A percentile compares a stretch with the other conserved stretches of the same genome.
Conservation (phyloP, 2,888 invertebrate genomes). For the Epirrita christyi region DNA sequence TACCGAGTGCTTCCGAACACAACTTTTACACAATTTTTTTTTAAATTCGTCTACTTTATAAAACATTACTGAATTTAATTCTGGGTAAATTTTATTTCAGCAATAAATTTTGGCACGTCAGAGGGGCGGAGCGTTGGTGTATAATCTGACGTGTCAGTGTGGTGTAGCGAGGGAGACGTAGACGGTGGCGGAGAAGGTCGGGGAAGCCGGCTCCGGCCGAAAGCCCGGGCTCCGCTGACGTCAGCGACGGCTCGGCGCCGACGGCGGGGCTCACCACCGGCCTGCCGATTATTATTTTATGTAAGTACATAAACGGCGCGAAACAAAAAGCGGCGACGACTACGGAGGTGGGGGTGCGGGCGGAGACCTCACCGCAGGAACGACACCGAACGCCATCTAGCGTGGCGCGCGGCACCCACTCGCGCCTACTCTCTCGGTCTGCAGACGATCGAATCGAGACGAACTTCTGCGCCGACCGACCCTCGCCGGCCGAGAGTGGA, state of each 20-base stretch:
- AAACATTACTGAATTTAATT: conserved; percentile 14
- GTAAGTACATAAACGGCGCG: conserved; percentile 70
- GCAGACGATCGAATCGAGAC: conserved; percentile 82
- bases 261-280: conserved; percentile 74
- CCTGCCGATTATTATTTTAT: conserved; percentile 81
- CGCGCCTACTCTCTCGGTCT: conserved; percentile 75
- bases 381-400: conserved; percentile 81
- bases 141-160: conserved; percentile 71
- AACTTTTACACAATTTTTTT: conserved; percentile 24
- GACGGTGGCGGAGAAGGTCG: conserved; percentile 80
- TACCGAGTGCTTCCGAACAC: conserved; percentile 38
- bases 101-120: conserved; percentile 66
- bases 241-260: conserved; percentile 81
- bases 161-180: conserved; percentile 67
- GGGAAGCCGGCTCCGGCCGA: conserved; percentile 75
- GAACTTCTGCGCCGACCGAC: conserved; percentile 66
- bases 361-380: conserved; percentile 83
- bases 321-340: conserved; percentile 77
- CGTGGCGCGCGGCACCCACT: conserved; percentile 78
- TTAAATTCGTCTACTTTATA: conserved; percentile 10
- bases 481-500: conserved; percentile 59
- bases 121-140: conserved; percentile 69
- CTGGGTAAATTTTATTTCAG: conserved; percentile 50
- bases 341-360: conserved; percentile 73
- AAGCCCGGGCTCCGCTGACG: conserved; percentile 79